Base-by-base conservation (phyloP, 2,797 vertebrate genomes). In the Rhabdomys pumilio region DNA sequence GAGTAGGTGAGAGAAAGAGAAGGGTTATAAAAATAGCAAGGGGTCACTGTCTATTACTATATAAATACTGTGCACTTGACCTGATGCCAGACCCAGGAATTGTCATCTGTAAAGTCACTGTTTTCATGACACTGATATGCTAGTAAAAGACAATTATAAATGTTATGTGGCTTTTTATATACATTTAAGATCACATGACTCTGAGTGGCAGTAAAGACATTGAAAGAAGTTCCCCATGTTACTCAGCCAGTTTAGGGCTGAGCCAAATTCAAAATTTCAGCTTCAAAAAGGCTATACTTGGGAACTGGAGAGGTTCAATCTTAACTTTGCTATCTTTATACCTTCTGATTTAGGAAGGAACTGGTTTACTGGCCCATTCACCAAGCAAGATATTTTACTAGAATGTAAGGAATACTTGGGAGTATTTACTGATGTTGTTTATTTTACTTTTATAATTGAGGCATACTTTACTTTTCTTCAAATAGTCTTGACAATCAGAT, bases 401-500 rank as follows among this genome's bases (percentile, higher is more conserved):
- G 5, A 75, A 2, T 61, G 41, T 79, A 61, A 92, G 19, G 24
- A 76, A 77, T 53, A 86, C 20, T 73, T 85, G 47, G 24, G 1
- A 55, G 20, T 86, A 59, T 26, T 34, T 31, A 50, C n/a, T 91
- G 26, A 69, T 1, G 44, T 4, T 1, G 3, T n/a, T 87, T 90
- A 50, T 95, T 76, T 34, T 85, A 44, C 73, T 94, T 92, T 84
- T 9, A 47, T 76, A 89, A 76, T 29, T 84, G 3, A 50, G 15
- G 77, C 44, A 89, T n/a, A 69, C 55, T 85, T 93, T 94, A 47
- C 50, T 65, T 95, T 96, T 90, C 22, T 79, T 81, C 14, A 84
- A 91, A 82, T 72, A 87, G 1, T 38, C 95, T 31, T 80, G 50
- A 91, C 50, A 53, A 86, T 26, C 57, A 89, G 31, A 53, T 77